Evolutionary conservation across 2,113 vertebrate genomes (phyloP), one percentile per base, ranked within the genome.

Genomic region (Corythornis vintsioides): DNA sequence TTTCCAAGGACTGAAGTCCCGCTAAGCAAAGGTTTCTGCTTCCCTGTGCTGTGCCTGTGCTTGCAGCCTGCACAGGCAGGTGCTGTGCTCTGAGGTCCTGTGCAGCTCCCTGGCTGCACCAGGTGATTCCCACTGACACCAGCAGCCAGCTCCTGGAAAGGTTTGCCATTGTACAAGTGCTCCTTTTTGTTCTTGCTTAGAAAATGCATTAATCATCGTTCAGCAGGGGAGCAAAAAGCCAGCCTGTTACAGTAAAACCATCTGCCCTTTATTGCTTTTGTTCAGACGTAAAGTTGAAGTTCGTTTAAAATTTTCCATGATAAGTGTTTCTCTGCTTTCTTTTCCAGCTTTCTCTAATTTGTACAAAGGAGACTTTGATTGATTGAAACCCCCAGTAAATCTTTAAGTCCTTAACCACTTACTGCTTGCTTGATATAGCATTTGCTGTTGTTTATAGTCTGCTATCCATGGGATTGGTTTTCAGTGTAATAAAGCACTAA

Each of bases 401-500:
- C 95, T 97, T 84, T 80, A 83, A 96, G 96, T 93, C 94, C 89
- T 97, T 96, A 95, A 91, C 97, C 97, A 92, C 88, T 96, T 91
- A 73, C 92, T 92, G 92, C 93, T 95, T 93, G 80, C 96, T 95
- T 88, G 95, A 93, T 95, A 92, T 11, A 97, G 93, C 90, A 92
- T 98, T 98, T 96, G 96, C 97, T 97, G 94, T 96, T 92, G 95
- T 96, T 97, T 98, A 97, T 97, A 97, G 97, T 98, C 96, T 97
- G 96, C 97, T 94, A 94, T 95, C 97, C 97, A 83, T 95, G 96
- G 94, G 97, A 97, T 97, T 97, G 97, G 95, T 94, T 97, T 97
- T 96, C 88, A 10, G 64, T 96, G 93, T 97, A 96, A 97, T 97
- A 97, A 97, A 97, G 96, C 77, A 95, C 96, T 97, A 94, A 97